These are phyloP conservation scores for Gyps fulvus DNA, from an alignment of 2,113 vertebrate species.

Conservation along the genomic window DNA sequence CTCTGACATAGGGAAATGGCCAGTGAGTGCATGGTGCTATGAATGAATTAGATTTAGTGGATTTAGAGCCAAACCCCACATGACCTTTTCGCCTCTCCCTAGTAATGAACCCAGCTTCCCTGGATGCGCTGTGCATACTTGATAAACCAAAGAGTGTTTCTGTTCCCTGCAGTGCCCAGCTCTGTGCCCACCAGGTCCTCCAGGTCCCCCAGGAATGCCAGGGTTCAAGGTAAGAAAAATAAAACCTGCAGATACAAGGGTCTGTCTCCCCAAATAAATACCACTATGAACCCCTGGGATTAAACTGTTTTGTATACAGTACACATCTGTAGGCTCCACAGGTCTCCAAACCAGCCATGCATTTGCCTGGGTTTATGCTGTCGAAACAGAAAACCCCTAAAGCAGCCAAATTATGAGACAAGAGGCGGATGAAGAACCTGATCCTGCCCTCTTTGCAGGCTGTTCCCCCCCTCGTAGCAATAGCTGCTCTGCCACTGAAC, in stretches of 20 bases:
- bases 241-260: background rate
- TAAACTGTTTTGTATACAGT: accelerated
- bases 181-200: constrained; percentile 89
- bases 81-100: background rate
- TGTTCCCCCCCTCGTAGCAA: accelerated
- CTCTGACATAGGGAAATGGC: accelerated
- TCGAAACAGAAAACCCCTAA: background rate
- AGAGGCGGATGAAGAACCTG: background rate
- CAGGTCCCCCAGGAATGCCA: constrained; percentile 92
- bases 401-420: background rate
- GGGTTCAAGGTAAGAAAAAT: constrained; percentile 88
- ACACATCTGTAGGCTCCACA: background rate
- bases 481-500: background rate
- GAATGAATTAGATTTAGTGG: background rate
- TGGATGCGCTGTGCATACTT: background rate
- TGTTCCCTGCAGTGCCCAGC: constrained; percentile 85
- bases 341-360: background rate
- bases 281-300: accelerated
- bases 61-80: background rate
- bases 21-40: too few species aligned
- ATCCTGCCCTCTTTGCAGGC: background rate
- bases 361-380: background rate
- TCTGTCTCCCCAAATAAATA: background rate
- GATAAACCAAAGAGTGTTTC: background rate
- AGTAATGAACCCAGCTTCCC: background rate